These are phyloP conservation scores for Eriocheir sinensis DNA, from an alignment of 1,140 invertebrate species.

Conservation along the genomic window DNA sequence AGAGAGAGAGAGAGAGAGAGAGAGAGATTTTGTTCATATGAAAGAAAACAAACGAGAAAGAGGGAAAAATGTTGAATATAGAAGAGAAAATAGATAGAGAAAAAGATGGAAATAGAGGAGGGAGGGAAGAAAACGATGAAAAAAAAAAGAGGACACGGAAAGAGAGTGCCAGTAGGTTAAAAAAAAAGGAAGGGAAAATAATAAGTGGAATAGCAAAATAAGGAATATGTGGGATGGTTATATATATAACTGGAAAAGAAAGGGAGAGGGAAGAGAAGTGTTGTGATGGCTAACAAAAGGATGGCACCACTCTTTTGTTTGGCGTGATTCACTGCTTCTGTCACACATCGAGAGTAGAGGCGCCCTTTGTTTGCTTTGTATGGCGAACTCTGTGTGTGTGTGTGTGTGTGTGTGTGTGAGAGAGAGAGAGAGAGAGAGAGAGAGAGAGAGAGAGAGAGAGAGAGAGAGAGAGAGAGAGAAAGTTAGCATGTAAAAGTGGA, in stretches of 20 bases:
- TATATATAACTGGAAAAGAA: not conserved
- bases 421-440: not conserved
- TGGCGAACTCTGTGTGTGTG: not conserved
- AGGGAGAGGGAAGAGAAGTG: not conserved
- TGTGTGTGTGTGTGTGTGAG: not conserved
- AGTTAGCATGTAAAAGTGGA: not conserved
- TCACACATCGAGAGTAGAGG: not conserved
- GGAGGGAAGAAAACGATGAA: too few relatives aligned
- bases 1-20: not conserved
- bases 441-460: not conserved
- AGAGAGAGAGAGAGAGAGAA: too few relatives aligned
- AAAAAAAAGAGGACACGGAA: too few relatives aligned
- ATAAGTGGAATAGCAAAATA: not conserved
- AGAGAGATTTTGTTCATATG: too few relatives aligned
- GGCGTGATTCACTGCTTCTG: slow-evolving; percentile 1
- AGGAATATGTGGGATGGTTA: too few relatives aligned
- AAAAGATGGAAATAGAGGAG: too few relatives aligned
- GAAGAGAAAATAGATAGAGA: too few relatives aligned
- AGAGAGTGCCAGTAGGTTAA: too few relatives aligned
- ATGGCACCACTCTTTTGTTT: not conserved
- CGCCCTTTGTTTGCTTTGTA: not conserved
- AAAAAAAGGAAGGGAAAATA: not conserved
- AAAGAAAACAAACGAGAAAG: too few relatives aligned
- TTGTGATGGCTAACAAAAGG: not conserved
- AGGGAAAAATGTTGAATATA: too few relatives aligned